These are phyloP conservation scores for Clupea harengus DNA, from an alignment of 2,113 vertebrate species.

Conservation along the genomic window DNA sequence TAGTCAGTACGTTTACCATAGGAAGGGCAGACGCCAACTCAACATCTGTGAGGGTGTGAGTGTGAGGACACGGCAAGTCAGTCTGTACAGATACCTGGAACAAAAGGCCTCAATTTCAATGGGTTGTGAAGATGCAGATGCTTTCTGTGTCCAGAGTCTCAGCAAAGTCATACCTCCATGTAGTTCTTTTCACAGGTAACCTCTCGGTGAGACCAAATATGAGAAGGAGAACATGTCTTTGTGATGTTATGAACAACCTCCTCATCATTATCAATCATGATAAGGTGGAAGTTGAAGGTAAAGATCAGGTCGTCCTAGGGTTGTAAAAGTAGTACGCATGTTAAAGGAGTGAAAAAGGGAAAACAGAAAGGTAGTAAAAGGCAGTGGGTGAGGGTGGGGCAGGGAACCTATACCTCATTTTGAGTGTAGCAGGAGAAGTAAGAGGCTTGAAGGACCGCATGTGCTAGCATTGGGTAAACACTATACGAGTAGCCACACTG, in stretches of 20 bases:
- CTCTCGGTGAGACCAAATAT: conserved; percentile 56
- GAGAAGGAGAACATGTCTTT: conserved; percentile 49
- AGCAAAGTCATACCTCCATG: conserved; percentile 60
- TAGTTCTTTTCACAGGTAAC: conserved; percentile 67
- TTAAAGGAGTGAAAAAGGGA: no score
- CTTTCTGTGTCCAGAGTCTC: neutral
- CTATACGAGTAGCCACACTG: conserved; percentile 61
- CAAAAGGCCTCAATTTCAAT: neutral
- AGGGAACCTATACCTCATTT: conserved; percentile 46
- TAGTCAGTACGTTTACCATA: conserved; percentile 41
- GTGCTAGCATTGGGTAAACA: conserved; percentile 21
- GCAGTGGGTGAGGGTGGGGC: neutral
- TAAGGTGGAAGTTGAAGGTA: conserved; percentile 55
- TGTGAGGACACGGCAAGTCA: conserved; percentile 32
- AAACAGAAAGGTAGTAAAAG: neutral
- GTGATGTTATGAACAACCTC: conserved; percentile 40
- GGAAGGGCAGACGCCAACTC: conserved; percentile 33
- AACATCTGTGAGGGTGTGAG: neutral
- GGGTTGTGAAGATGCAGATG: neutral
- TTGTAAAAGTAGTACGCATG: neutral
- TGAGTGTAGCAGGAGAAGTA: conserved; percentile 67
- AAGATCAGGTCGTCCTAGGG: conserved; percentile 53
- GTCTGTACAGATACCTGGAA: conserved; percentile 57
- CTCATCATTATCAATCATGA: neutral
- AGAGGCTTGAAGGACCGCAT: conserved; percentile 56